A percentile compares a stretch with the other conserved stretches of the same genome.
Conservation (phyloP, 92 coral and sea anemone genomes). For the Parazoanthus darwini region DNA sequence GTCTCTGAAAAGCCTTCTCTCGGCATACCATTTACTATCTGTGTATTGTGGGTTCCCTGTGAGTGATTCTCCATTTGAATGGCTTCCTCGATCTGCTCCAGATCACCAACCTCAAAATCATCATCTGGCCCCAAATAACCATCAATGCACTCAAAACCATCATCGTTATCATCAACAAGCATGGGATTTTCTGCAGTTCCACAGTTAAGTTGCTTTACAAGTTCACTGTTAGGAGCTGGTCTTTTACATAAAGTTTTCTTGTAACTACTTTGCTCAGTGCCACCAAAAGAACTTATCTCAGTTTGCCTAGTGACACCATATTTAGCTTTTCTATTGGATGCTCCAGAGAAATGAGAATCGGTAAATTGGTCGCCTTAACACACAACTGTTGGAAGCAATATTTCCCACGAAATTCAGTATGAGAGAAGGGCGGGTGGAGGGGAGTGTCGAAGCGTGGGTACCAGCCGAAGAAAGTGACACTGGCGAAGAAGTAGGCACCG, state of each 20-base stretch:
- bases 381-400: no score
- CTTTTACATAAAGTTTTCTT: neutral
- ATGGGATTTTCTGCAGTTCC: constrained; percentile 17
- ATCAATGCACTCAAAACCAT: constrained; percentile 43
- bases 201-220: neutral
- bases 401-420: no score
- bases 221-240: neutral
- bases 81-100: constrained; percentile 65
- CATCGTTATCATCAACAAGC: constrained; percentile 36
- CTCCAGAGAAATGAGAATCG: neutral
- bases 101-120: constrained; percentile 70
- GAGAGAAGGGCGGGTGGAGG: no score
- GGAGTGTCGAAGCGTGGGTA: no score
- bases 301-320: neutral
- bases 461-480: no score
- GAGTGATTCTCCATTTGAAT: constrained; percentile 3
- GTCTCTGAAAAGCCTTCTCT: neutral
- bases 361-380: neutral
- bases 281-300: neutral
- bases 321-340: neutral
- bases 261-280: neutral
- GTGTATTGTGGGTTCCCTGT: constrained; percentile 8
- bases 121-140: constrained; percentile 60
- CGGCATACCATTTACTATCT: neutral
- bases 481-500: no score